phyloP scores from a whole-genome alignment of 2,888 invertebrate genomes.

The Tetragonisca angustula region DNA sequence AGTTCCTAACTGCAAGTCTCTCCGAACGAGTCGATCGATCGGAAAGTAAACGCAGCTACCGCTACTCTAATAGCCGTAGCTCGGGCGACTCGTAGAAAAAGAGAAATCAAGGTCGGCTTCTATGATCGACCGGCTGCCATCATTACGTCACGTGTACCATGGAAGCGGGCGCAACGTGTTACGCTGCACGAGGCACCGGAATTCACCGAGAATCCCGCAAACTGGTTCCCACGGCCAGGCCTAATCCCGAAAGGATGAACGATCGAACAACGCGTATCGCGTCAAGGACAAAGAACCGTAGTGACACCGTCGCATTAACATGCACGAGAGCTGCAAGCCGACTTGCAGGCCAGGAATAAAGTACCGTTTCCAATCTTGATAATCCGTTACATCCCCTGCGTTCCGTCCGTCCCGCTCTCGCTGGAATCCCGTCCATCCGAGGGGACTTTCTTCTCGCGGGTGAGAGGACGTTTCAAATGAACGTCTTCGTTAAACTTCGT shows the following conservation, averaged over 20 bases:
- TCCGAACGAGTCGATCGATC: not conserved
- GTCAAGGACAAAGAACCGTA: constrained; percentile 61
- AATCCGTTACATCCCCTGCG: constrained; percentile 72
- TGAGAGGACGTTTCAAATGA: not conserved
- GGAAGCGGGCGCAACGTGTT: constrained; percentile 2
- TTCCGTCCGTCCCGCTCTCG: constrained; percentile 42
- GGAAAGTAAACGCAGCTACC: not conserved
- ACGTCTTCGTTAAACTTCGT: constrained; percentile 18
- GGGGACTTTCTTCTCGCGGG: not conserved
- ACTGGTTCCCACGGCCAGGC: constrained; percentile 18
- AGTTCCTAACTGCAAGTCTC: not conserved
- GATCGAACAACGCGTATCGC: not conserved
- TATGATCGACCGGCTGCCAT: constrained; percentile 26
- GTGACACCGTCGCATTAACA: constrained; percentile 60
- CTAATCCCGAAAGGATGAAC: constrained; percentile 22
- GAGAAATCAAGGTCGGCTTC: constrained; percentile 66
- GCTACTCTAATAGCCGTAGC: constrained; percentile 23
- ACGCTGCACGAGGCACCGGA: not conserved
- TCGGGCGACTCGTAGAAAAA: constrained; percentile 45
- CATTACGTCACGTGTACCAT: constrained; percentile 34
- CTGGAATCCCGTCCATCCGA: constrained; percentile 49
- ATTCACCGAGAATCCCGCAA: not conserved
- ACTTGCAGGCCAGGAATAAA: constrained; percentile 59
- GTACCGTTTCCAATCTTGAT: constrained; percentile 75
- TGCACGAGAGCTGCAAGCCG: constrained; percentile 61